phyloP scores from a whole-genome alignment of 1,140 invertebrate genomes.

The Drosophila prosaltans region DNA sequence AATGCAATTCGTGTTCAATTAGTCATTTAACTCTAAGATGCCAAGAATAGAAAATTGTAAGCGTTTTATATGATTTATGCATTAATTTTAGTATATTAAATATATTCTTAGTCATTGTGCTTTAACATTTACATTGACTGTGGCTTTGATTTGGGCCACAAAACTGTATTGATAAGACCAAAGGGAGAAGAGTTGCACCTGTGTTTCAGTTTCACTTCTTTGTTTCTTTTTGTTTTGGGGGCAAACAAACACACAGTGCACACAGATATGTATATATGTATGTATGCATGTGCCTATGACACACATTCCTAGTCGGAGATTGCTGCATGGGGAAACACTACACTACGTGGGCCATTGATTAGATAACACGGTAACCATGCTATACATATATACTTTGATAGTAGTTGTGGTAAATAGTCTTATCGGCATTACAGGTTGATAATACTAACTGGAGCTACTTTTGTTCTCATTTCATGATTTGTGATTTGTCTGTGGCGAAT shows the following conservation, averaged over 20 bases:
- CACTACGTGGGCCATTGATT: not conserved
- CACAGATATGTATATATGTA: too few relatives aligned
- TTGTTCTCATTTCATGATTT: slow-evolving; percentile 13
- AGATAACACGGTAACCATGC: too few relatives aligned
- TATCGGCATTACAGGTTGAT: slow-evolving; percentile 57
- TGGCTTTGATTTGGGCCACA: slow-evolving; percentile 67
- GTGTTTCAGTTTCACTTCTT: not conserved
- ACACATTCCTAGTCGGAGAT: slow-evolving; percentile 2
- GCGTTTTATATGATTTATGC: too few relatives aligned
- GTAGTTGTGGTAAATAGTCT: slow-evolving; percentile 10
- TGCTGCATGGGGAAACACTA: slow-evolving; percentile 3
- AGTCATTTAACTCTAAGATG: too few relatives aligned
- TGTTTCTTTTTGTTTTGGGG: not conserved
- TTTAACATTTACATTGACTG: slow-evolving; percentile 43
- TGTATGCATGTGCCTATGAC: not conserved
- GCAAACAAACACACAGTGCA: not conserved
- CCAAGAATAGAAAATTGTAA: too few relatives aligned
- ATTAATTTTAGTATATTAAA: too few relatives aligned
- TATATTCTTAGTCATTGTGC: not conserved
- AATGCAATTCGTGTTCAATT: too few relatives aligned
- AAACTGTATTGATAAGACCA: slow-evolving; percentile 18
- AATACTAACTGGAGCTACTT: slow-evolving; percentile 18
- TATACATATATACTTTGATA: not conserved
- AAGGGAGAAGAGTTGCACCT: not conserved
- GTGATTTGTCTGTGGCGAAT: slow-evolving; percentile 38